Percentiles rank a stretch among this genome's conserved stretches.
Conservation (phyloP, 2,888 invertebrate species). For the Amphipyra berbera region DNA sequence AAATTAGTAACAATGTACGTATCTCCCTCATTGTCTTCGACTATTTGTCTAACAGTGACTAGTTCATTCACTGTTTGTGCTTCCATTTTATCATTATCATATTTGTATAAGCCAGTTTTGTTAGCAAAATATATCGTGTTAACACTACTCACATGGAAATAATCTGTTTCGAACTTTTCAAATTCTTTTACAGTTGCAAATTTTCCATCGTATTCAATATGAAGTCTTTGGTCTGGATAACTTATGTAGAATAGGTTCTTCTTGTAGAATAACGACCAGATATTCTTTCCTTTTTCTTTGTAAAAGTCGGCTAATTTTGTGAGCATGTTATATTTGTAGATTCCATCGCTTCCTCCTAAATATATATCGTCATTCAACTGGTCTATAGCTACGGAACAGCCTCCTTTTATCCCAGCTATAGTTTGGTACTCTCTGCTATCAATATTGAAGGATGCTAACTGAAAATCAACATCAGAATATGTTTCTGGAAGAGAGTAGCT, state of each 20-base stretch:
- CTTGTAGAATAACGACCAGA: slow-evolving; percentile 75
- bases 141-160: slow-evolving; percentile 67
- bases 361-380: slow-evolving; percentile 72
- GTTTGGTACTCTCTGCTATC: slow-evolving; percentile 68
- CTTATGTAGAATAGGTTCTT: slow-evolving; percentile 77
- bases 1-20: slow-evolving; percentile 74
- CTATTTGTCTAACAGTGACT: slow-evolving; percentile 73
- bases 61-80: slow-evolving; percentile 65
- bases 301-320: slow-evolving; percentile 75
- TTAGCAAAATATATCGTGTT: slow-evolving; percentile 74
- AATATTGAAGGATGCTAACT: slow-evolving; percentile 70
- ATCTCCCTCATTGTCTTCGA: slow-evolving; percentile 74
- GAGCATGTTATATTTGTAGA: slow-evolving; percentile 76
- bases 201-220: slow-evolving; percentile 73
- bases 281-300: slow-evolving; percentile 73
- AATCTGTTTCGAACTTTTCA: slow-evolving; percentile 73
- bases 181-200: slow-evolving; percentile 76
- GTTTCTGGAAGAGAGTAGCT: slow-evolving; percentile 71
- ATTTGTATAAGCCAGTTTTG: slow-evolving; percentile 74
- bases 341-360: slow-evolving; percentile 79
- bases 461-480: slow-evolving; percentile 75
- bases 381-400: slow-evolving; percentile 76
- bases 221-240: slow-evolving; percentile 77
- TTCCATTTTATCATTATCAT: slow-evolving; percentile 59
- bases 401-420: slow-evolving; percentile 75